Evolutionary conservation across 1,140 invertebrate genomes (phyloP).

Genomic region (Magallana angulata): DNA sequence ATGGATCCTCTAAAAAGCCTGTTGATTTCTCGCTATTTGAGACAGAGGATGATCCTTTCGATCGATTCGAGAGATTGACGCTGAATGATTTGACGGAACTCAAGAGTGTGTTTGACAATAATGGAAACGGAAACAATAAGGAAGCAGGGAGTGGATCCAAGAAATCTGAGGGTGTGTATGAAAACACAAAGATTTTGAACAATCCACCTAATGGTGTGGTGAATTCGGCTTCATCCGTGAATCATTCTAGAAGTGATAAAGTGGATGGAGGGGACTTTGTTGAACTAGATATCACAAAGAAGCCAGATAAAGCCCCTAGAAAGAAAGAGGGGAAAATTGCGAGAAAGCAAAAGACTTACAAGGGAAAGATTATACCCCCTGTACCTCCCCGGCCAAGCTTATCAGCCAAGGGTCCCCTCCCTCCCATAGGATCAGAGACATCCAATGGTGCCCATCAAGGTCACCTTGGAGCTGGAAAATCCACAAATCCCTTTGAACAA

Average conservation of each 20-base stretch:
- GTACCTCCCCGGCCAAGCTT: conserved; percentile 45
- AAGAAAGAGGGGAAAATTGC: not conserved
- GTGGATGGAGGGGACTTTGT: conserved; percentile 8
- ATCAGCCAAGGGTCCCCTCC: conserved; percentile 40
- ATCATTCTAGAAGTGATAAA: not conserved
- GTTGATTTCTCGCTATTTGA: conserved; percentile 57
- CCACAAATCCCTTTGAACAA: conserved; percentile 28
- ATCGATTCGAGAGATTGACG: conserved; percentile 55
- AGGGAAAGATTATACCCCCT: conserved; percentile 37
- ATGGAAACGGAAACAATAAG: not conserved
- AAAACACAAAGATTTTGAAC: conserved; percentile 22
- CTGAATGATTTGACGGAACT: conserved; percentile 56
- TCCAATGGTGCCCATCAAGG: not conserved
- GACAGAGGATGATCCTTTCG: conserved; percentile 57
- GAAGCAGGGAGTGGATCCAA: not conserved
- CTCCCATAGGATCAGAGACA: conserved; percentile 31
- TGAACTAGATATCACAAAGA: not conserved
- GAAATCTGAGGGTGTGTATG: not conserved
- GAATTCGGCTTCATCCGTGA: not conserved
- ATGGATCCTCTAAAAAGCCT: conserved; percentile 33
- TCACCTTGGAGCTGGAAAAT: not conserved
- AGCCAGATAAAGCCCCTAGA: not conserved
- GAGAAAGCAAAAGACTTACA: conserved; percentile 33
- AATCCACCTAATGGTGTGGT: conserved; percentile 21
- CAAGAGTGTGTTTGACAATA: conserved; percentile 53